Percentiles rank a stretch among this genome's conserved stretches.
Conservation (phyloP, 2,888 invertebrate species). For the Hartigia nigra region DNA sequence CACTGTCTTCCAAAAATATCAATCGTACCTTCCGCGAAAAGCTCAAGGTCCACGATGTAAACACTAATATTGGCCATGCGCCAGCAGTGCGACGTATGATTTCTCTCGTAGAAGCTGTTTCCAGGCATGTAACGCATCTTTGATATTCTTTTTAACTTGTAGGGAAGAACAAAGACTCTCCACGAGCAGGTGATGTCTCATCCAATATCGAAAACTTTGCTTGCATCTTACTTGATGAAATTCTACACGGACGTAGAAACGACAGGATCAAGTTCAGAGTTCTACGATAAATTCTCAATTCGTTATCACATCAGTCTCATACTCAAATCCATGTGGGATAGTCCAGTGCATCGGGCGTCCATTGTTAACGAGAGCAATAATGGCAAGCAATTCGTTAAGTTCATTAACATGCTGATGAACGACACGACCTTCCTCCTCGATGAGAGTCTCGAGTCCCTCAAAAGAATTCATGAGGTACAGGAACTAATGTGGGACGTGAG, state of each 20-base stretch:
- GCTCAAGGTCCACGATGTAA: background rate
- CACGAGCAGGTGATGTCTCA: conserved; percentile 88
- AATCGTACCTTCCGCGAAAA: background rate
- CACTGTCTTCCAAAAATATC: background rate
- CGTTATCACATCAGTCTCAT: conserved; percentile 98
- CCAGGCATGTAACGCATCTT: conserved; percentile 7
- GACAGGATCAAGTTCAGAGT: conserved; percentile 97
- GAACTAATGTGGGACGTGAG: conserved; percentile 79
- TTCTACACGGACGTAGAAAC: conserved; percentile 99
- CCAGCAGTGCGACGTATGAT: background rate
- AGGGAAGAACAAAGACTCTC: conserved; percentile 68
- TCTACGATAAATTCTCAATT: conserved; percentile 99
- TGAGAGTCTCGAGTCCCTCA: conserved; percentile 93
- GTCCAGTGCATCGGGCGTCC: conserved; percentile 85
- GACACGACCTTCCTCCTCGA: conserved; percentile 97
- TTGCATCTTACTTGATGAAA: conserved; percentile 94
- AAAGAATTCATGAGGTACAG: conserved; percentile 89
- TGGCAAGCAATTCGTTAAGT: conserved; percentile 94
- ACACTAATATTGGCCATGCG: background rate
- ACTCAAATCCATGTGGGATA: conserved; percentile 95
- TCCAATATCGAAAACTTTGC: conserved; percentile 81
- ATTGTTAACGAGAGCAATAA: conserved; percentile 92
- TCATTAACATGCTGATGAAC: conserved; percentile 98
- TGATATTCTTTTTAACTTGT: background rate
- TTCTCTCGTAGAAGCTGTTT: background rate